phyloP scores from a whole-genome alignment of 2,113 vertebrate species.

The Ptilonorhynchus violaceus region DNA sequence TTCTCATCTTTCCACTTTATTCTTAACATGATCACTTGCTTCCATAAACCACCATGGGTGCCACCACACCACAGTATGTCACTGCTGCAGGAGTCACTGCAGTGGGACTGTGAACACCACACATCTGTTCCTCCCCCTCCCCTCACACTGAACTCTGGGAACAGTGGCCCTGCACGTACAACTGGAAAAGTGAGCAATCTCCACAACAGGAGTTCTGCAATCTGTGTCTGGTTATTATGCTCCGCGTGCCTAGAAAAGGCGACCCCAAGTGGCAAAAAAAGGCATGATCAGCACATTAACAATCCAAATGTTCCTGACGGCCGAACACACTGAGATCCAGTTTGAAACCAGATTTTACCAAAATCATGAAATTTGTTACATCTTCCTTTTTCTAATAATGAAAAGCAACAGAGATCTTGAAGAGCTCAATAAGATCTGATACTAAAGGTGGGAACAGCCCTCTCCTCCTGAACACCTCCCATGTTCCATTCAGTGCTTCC shows the following conservation, averaged over 20 bases:
- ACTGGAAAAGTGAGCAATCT: fast-evolving
- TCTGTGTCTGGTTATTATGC: fast-evolving
- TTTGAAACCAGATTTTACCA: not conserved
- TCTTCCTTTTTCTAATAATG: not conserved
- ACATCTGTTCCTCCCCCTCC: not conserved
- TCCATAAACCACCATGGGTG: not conserved
- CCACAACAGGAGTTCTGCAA: fast-evolving
- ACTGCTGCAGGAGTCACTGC: fast-evolving
- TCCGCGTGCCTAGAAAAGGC: not conserved
- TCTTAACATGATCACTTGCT: not conserved
- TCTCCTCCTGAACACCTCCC: not conserved
- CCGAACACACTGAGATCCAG: fast-evolving
- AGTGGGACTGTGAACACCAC: fast-evolving
- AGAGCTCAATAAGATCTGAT: not conserved
- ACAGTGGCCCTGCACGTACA: fast-evolving
- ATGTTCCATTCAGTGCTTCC: not conserved
- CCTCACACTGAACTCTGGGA: fast-evolving
- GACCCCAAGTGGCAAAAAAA: slow-evolving; percentile 18
- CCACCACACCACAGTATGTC: fast-evolving
- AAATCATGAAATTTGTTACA: not conserved
- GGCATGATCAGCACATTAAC: not conserved
- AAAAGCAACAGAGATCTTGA: not conserved
- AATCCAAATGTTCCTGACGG: not conserved
- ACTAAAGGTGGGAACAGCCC: not conserved
- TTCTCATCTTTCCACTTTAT: not conserved